Percentiles rank a stretch among this genome's conserved stretches.
These are phyloP conservation scores for Tetranychus truncatus DNA, from an alignment of 2,888 invertebrate genomes.

Conservation along the genomic window DNA sequence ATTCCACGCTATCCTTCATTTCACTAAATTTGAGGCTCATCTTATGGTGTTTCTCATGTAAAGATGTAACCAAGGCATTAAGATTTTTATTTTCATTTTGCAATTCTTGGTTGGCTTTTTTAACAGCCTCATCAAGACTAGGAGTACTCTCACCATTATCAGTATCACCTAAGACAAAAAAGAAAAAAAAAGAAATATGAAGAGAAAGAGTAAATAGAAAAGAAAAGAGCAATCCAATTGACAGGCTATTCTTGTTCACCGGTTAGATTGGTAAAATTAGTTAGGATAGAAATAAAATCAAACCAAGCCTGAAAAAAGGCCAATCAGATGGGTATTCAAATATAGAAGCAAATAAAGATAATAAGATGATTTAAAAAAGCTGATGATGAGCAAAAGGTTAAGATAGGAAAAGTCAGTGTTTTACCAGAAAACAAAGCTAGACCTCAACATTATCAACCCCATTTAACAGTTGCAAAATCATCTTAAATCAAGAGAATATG, in stretches of 20 bases:
- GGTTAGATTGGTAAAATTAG: not conserved
- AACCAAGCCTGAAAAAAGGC: not conserved
- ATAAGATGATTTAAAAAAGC: no score
- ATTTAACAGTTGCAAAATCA: no score
- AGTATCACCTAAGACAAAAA: constrained; percentile 3
- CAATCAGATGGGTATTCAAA: no score
- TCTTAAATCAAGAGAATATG: not conserved
- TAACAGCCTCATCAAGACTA: constrained; percentile 58
- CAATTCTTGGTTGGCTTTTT: constrained; percentile 65
- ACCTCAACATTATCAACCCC: no score
- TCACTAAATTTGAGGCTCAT: constrained; percentile 76
- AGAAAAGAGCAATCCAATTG: not conserved
- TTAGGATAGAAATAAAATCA: not conserved
- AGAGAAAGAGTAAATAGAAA: not conserved
- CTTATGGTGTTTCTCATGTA: constrained; percentile 81
- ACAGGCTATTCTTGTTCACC: not conserved
- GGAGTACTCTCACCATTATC: constrained; percentile 42
- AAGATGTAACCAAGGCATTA: constrained; percentile 69
- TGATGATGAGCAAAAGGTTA: no score
- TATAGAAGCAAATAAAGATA: no score
- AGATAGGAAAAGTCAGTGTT: no score
- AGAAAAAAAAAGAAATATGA: not conserved
- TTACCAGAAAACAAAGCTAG: no score
- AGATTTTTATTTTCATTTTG: constrained; percentile 75
- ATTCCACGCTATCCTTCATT: constrained; percentile 65